Evolutionary conservation across 2,888 invertebrate species (phyloP).

Genomic region (Geophilus truncorum): DNA sequence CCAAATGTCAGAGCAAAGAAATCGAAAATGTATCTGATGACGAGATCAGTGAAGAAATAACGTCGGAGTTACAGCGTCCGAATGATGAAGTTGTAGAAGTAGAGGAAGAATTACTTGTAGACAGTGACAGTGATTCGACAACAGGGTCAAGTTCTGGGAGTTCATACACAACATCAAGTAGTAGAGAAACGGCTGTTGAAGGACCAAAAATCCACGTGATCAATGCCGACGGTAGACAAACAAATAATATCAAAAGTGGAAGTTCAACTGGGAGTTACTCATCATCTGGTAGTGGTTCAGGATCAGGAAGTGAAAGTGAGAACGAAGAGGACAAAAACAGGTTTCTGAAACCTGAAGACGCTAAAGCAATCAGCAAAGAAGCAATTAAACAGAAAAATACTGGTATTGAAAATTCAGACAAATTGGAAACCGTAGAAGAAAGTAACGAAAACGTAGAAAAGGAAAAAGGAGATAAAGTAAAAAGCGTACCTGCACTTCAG

Average conservation of each 20-base stretch:
- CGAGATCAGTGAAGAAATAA: background rate
- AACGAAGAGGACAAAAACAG: background rate
- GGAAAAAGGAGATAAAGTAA: background rate
- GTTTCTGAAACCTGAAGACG: conserved; percentile 15
- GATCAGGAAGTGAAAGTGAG: background rate
- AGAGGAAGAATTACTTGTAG: background rate
- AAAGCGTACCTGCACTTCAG: background rate
- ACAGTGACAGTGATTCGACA: background rate
- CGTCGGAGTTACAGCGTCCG: background rate
- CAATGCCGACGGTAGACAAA: background rate
- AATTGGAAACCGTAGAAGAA: background rate
- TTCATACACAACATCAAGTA: background rate
- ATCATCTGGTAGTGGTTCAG: background rate
- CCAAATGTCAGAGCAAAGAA: background rate
- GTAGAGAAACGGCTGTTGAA: background rate
- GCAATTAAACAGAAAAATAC: background rate
- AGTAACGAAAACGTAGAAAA: background rate
- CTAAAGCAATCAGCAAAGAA: background rate
- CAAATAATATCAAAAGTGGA: background rate
- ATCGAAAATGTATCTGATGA: background rate
- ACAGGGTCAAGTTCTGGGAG: background rate
- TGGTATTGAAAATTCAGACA: background rate
- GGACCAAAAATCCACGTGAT: background rate
- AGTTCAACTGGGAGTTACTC: background rate
- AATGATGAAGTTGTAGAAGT: too few relatives aligned